Conservation (phyloP, 2,113 vertebrate genomes). For the Caranx melampygus region DNA sequence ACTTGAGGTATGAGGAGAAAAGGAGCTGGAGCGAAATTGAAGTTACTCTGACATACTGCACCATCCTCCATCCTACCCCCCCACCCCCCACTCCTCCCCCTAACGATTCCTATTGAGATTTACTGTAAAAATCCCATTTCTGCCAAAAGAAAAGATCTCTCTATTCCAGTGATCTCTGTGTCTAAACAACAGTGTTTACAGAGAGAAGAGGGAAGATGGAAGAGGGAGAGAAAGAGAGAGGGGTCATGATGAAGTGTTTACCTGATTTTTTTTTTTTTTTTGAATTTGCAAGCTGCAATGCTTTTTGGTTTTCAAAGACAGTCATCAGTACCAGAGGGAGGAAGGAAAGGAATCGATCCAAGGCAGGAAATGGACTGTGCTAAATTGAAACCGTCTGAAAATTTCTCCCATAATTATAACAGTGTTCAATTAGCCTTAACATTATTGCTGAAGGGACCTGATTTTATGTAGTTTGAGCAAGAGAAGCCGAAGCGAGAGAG, state of each 20-base stretch:
- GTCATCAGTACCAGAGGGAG: conserved; percentile 5
- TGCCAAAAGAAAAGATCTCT: conserved; percentile 16
- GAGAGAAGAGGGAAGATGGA: neutral
- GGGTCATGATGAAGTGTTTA: conserved; percentile 16
- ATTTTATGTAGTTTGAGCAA: conserved; percentile 32
- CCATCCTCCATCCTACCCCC: neutral
- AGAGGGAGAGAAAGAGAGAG: neutral
- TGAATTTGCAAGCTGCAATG: neutral
- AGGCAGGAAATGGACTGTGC: conserved; percentile 52
- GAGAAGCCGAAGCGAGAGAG: conserved; percentile 25
- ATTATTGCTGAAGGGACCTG: conserved; percentile 48
- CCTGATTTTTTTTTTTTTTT: neutral
- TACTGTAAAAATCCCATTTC: conserved; percentile 38
- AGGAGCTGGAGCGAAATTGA: conserved; percentile 2
- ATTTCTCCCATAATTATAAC: conserved; percentile 50
- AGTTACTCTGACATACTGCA: conserved; percentile 15
- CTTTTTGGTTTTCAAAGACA: conserved; percentile 24
- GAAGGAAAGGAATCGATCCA: conserved; percentile 19
- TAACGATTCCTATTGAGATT: conserved; percentile 18
- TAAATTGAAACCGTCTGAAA: conserved; percentile 55
- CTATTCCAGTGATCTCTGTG: conserved; percentile 14
- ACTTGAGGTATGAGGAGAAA: conserved; percentile 1
- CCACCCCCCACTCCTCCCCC: neutral
- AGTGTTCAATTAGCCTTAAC: conserved; percentile 63
- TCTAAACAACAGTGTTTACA: conserved; percentile 11